Evolutionary conservation across 2,113 vertebrate genomes (phyloP), one percentile per base, ranked within the genome.

Genomic region (Aplodontia rufa): DNA sequence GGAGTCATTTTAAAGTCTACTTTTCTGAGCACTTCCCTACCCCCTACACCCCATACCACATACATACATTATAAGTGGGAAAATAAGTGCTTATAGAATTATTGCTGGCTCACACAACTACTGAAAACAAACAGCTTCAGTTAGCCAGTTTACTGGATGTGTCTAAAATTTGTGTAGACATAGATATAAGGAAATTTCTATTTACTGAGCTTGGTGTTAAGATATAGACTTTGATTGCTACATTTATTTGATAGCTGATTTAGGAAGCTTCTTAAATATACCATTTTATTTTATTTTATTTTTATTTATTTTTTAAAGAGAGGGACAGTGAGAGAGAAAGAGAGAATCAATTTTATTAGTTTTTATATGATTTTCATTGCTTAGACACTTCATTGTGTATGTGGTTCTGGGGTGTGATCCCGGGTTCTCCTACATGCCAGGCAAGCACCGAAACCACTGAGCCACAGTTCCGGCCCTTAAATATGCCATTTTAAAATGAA

Each of bases 221-320:
- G 20, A 71, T 76, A 62, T 87, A 94, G 28, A 82, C 62, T 94
- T 95, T 24, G 20, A 72, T 97, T 24, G 20, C 78, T 97, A 45
- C 45, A 60, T 84, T 76, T 74, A 60, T 68, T 92, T 92, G 86
- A 82, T 86, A 85, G 51, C 13, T 62, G 69, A 74, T 95, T 79
- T 74, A 74, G 45, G 14, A 86, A 92, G 19, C 3, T 42, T 55
- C 81, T 40, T 91, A 69, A 79, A 40, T 37, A 51, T 68, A 35
- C 51, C 45, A 8, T 91, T 93, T 93, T 60, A 8, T n/a, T n/a
- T n/a, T n/a, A n/a, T n/a, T n/a, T n/a, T n/a, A n/a, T n/a, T n/a
- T n/a, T n/a, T n/a, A n/a, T n/a, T n/a, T n/a, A n/a, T n/a, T n/a
- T n/a, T n/a, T n/a, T n/a, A n/a, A n/a, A n/a, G n/a, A n/a, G n/a